Base-by-base conservation (phyloP, 2,888 invertebrate species). In the Brachyptera putata region DNA sequence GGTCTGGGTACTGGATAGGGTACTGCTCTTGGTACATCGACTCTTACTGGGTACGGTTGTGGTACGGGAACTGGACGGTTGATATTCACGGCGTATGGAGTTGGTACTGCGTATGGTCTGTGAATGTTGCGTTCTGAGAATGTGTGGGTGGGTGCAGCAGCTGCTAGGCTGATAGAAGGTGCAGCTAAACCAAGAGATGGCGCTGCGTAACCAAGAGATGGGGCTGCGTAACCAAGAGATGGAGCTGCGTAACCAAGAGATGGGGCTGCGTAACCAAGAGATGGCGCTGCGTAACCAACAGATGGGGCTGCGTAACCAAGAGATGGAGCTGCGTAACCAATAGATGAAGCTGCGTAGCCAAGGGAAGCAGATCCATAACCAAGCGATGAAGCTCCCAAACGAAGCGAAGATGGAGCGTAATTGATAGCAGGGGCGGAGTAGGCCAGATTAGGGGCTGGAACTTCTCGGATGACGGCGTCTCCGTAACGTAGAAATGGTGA, bases 61-160 rank as follows among this genome's bases (percentile, higher is more conserved):
- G 67, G 58, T 21, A 66, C 67, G 16, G 67, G 63, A 22, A 58
- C 53, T 0, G 79, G 74, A 4, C 79, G 73, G 1, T 80, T 77
- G 16, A 77, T 74, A 48, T 76, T 74, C 0, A 81, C 77, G 4
- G 79, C 79, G 21, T 80, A 76, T 0, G 80, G 76, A 55, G 79
- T 79, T 0, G 81, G 79, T 1, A 80, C 76, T 1, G 81, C 78
- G 41, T 82, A 75, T 1, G 79, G 75, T 2, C 82, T 78, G 18
- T 74, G 74, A 61, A 80, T 78, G 65, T 78, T 75, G 36, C 75
- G 72, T 57, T 80, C 80, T 26, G 59, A 55, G 1, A 55, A 24
- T 24, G 59, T 60, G 43, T 58, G 50, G 1, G 36, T 37, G 16
- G 48, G 41, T 7, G 43, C 39, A 24, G 39, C 9, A 11, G 18